phyloP scores from a whole-genome alignment of 2,888 invertebrate species.

The Epinotia nisella region DNA sequence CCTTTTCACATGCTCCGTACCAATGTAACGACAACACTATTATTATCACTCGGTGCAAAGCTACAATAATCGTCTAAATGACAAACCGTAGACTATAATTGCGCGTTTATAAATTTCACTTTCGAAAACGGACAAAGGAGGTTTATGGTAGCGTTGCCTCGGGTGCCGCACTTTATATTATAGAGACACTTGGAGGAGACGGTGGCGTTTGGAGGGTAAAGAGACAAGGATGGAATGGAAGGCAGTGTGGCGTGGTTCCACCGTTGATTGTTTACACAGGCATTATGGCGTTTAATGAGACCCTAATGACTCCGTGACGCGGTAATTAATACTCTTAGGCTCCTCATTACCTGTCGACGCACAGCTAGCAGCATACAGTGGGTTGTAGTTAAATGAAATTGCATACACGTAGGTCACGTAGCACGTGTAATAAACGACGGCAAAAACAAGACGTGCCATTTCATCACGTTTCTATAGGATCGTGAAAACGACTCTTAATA shows the following conservation, averaged over 20 bases:
- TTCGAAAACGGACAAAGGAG: constrained; percentile 57
- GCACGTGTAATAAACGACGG: neutral
- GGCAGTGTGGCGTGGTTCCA: constrained; percentile 77
- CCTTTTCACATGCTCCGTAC: constrained; percentile 37
- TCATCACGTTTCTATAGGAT: neutral
- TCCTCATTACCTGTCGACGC: constrained; percentile 30
- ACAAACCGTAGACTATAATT: constrained; percentile 57
- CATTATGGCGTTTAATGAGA: constrained; percentile 73
- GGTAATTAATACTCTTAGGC: constrained; percentile 69
- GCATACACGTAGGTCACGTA: neutral
- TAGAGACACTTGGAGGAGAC: constrained; percentile 45
- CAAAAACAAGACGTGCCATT: constrained; percentile 7
- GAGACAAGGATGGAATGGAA: constrained; percentile 63
- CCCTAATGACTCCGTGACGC: constrained; percentile 69
- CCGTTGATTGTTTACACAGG: constrained; percentile 72
- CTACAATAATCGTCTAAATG: constrained; percentile 43
- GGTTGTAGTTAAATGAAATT: constrained; percentile 16
- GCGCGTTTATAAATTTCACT: constrained; percentile 62
- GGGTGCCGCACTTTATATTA: neutral
- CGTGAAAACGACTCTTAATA: neutral
- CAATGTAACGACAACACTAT: constrained; percentile 35
- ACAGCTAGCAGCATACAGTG: constrained; percentile 21
- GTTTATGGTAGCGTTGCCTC: constrained; percentile 30
- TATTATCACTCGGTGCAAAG: constrained; percentile 41
- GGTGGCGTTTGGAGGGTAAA: constrained; percentile 55